A percentile compares a stretch with the other conserved stretches of the same genome.
Conservation (phyloP, 37 sponge, comb jelly and placozoan genomes). For the Geodia barretti region DNA sequence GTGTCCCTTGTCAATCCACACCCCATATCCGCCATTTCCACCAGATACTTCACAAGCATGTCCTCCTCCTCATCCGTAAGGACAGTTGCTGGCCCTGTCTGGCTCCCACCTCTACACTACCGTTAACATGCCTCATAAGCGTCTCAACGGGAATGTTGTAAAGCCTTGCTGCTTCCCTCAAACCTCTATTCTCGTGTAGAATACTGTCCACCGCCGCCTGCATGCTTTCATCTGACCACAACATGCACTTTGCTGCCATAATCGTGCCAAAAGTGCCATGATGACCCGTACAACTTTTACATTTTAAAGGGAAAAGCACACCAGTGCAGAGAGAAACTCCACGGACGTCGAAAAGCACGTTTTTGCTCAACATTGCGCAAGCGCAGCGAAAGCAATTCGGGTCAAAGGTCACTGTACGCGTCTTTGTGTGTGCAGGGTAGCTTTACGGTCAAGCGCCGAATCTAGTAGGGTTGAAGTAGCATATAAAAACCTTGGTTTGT, state of each 20-base stretch:
- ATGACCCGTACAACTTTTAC: too few species aligned
- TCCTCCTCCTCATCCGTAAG: slow-evolving; percentile 54
- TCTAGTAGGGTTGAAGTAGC: too few species aligned
- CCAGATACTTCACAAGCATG: slow-evolving; percentile 14
- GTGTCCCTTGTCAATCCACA: slow-evolving; percentile 39
- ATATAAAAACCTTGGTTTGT: too few species aligned
- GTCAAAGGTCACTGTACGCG: too few species aligned
- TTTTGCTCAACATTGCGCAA: too few species aligned
- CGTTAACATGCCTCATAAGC: slow-evolving; percentile 36
- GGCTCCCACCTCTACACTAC: slow-evolving; percentile 29
- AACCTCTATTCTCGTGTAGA: slow-evolving; percentile 1
- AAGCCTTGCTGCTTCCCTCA: slow-evolving; percentile 40
- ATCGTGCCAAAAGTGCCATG: too few species aligned
- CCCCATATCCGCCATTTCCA: slow-evolving; percentile 61
- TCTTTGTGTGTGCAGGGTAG: too few species aligned
- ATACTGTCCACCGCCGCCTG: slow-evolving; percentile 14
- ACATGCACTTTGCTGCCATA: slow-evolving; percentile 22
- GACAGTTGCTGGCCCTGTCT: slow-evolving; percentile 48
- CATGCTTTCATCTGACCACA: slow-evolving; percentile 45
- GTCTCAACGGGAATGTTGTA: slow-evolving; percentile 55
- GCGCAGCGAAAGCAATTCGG: too few species aligned
- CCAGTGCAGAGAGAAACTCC: too few species aligned
- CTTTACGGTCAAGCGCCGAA: too few species aligned
- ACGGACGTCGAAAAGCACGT: too few species aligned
- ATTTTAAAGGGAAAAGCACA: too few species aligned